A percentile compares a stretch with the other conserved stretches of the same genome.
Evolutionary conservation across 2,888 invertebrate genomes (phyloP).

Genomic region (Podabrus alpinus): DNA sequence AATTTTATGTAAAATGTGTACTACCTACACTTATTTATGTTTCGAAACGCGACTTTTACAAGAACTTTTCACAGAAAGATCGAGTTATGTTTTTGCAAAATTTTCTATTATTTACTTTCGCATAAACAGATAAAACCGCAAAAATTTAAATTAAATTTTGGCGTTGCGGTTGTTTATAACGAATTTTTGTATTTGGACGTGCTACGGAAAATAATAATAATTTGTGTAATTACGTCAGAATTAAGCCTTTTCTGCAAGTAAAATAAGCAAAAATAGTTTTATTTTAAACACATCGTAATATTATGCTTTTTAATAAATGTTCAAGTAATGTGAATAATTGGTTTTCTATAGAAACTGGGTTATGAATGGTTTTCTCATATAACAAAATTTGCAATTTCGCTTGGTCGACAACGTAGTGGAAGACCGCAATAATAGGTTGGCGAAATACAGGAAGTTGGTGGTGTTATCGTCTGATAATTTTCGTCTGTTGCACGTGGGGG

Average conservation of each 20-base stretch:
- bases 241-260: not conserved
- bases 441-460: constrained; percentile 8
- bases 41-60: not conserved
- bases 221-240: not conserved
- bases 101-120: not conserved
- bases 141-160: not conserved
- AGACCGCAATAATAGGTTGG: constrained; percentile 10
- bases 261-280: not conserved
- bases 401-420: not conserved
- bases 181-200: not conserved
- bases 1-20: not conserved
- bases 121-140: not conserved
- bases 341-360: not conserved
- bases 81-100: not conserved
- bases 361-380: not conserved
- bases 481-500: constrained; percentile 15
- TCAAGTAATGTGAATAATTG: not conserved
- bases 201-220: not conserved
- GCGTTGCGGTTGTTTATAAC: not conserved
- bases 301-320: not conserved
- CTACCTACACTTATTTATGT: not conserved
- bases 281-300: not conserved
- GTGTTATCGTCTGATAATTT: constrained; percentile 5
- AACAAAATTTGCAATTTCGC: not conserved
- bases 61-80: not conserved